These are phyloP conservation scores for Myotis davidii DNA, from an alignment of 2,113 vertebrate genomes.

Conservation along the genomic window DNA sequence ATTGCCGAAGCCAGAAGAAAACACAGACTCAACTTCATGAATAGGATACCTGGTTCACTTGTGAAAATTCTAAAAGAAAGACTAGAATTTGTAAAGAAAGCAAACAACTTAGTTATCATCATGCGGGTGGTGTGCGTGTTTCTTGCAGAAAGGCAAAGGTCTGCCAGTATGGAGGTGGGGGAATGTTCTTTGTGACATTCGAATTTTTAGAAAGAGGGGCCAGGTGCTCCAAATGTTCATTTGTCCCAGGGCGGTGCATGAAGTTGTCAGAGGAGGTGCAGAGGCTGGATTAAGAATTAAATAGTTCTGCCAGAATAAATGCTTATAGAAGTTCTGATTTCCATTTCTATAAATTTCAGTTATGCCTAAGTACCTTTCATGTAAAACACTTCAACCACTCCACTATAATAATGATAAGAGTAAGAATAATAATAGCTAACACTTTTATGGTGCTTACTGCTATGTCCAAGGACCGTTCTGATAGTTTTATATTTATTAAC, in stretches of 20 bases:
- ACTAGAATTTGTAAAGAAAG: slow-evolving; percentile 65
- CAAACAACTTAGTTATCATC: slow-evolving; percentile 45
- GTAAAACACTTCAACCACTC: slow-evolving; percentile 28
- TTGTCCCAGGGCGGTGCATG: not conserved
- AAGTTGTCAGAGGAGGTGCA: not conserved
- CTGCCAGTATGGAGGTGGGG: not conserved
- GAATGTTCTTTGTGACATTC: not conserved
- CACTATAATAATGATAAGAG: not conserved
- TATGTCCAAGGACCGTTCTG: not conserved
- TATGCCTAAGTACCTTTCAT: slow-evolving; percentile 42
- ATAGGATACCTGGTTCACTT: slow-evolving; percentile 59
- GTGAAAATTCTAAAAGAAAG: slow-evolving; percentile 52
- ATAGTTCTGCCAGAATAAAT: slow-evolving; percentile 21
- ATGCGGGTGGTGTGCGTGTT: not conserved
- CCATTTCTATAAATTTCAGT: slow-evolving; percentile 43
- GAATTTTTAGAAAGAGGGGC: slow-evolving; percentile 39
- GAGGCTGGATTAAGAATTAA: slow-evolving; percentile 23
- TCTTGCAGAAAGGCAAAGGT: not conserved
- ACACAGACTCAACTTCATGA: slow-evolving; percentile 52
- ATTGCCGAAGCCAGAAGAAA: slow-evolving; percentile 51
- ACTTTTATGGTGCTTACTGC: not conserved
- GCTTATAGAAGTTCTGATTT: slow-evolving; percentile 1
- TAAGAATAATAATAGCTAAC: not conserved
- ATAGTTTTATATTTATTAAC: not conserved
- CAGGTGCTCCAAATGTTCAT: not conserved